A percentile compares a stretch with the other conserved stretches of the same genome.
Evolutionary conservation across 2,888 invertebrate species (phyloP).

Genomic region (Agelastica alni): DNA sequence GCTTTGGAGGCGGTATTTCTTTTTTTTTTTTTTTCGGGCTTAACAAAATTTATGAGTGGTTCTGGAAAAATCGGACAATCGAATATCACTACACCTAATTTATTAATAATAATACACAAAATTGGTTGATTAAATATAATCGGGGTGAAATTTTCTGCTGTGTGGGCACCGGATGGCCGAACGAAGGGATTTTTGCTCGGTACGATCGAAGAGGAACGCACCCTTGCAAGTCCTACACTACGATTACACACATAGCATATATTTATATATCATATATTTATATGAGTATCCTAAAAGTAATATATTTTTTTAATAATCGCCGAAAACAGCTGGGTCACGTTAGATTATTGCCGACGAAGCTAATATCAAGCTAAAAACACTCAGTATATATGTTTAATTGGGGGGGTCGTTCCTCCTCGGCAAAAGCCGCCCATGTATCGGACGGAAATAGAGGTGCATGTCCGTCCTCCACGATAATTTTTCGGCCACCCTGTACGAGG

Average conservation of each 20-base stretch:
- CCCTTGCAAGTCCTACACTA: conserved; percentile 8
- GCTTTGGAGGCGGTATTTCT: too few species aligned
- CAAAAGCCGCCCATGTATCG: not conserved
- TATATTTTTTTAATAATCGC: conserved; percentile 11
- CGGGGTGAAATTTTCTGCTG: not conserved
- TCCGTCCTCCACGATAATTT: conserved; percentile 5
- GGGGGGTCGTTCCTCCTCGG: conserved; percentile 8
- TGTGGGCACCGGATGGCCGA: not conserved
- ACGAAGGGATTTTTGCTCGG: conserved; percentile 1
- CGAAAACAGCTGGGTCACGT: conserved; percentile 19
- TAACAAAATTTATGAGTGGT: not conserved
- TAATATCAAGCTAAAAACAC: conserved; percentile 25
- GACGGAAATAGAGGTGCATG: conserved; percentile 15
- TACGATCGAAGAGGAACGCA: conserved; percentile 9
- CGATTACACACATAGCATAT: conserved; percentile 22
- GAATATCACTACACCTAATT: conserved; percentile 4
- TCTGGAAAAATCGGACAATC: conserved; percentile 1
- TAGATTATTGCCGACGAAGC: conserved; percentile 24
- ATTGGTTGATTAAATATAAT: not conserved
- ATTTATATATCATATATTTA: conserved; percentile 19
- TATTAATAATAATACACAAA: not conserved
- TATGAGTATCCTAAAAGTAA: conserved; percentile 24
- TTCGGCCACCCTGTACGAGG: not conserved
- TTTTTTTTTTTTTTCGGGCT: too few species aligned
- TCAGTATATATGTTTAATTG: conserved; percentile 17